Conservation (phyloP, 2,888 invertebrate genomes). For the Bombylius discolor region DNA sequence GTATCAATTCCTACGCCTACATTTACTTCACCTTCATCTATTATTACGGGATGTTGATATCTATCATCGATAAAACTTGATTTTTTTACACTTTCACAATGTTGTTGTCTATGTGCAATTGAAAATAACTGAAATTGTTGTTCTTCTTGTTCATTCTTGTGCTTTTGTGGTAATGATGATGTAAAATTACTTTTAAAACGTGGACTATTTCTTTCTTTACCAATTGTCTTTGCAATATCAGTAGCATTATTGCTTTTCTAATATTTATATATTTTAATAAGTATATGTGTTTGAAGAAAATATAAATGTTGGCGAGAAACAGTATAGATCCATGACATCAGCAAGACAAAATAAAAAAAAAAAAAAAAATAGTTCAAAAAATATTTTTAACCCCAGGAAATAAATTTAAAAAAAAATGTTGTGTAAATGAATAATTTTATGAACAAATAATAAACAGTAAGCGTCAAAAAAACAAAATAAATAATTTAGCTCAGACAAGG, state of each 20-base stretch:
- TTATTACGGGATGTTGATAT: slow-evolving; percentile 1
- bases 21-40: not conserved
- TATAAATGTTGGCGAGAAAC: no score
- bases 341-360: not conserved
- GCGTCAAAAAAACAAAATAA: no score
- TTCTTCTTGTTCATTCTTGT: slow-evolving; percentile 7
- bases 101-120: slow-evolving; percentile 19
- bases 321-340: no score
- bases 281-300: no score
- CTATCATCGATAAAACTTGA: slow-evolving; percentile 6
- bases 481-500: not conserved
- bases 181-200: slow-evolving; percentile 5
- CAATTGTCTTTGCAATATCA: slow-evolving; percentile 2
- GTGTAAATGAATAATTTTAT: not conserved
- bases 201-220: slow-evolving; percentile 8
- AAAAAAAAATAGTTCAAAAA: not conserved
- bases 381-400: not conserved
- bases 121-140: slow-evolving; percentile 17
- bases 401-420: not conserved
- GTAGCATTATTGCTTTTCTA: slow-evolving; percentile 9
- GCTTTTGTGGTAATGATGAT: slow-evolving; percentile 3
- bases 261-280: not conserved
- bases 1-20: slow-evolving; percentile 2
- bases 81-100: slow-evolving; percentile 19
- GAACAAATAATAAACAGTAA: no score